These are phyloP conservation scores for Hyphantria cunea DNA, from an alignment of 1,140 invertebrate genomes.

Conservation along the genomic window DNA sequence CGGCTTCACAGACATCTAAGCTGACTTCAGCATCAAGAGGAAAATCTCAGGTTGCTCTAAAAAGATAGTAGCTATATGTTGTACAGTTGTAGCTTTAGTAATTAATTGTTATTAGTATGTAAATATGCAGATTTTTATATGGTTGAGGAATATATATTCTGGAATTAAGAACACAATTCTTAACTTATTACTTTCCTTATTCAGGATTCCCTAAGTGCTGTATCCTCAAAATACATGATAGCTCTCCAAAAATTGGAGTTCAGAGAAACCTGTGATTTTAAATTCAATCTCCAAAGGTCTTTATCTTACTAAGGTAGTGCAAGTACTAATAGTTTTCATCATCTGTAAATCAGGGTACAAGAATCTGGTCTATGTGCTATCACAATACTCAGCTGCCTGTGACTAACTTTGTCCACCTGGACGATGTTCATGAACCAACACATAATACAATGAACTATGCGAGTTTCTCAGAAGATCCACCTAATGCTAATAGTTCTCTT, in stretches of 20 bases:
- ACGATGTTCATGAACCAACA: slow-evolving; percentile 44
- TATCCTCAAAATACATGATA: slow-evolving; percentile 53
- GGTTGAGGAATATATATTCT: slow-evolving; percentile 27
- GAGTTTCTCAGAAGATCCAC: slow-evolving; percentile 47
- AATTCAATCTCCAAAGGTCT: slow-evolving; percentile 32
- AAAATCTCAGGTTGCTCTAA: slow-evolving; percentile 62
- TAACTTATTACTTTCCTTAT: slow-evolving; percentile 43
- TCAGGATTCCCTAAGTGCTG: slow-evolving; percentile 49
- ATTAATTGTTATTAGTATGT: slow-evolving; percentile 34
- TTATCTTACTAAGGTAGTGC: slow-evolving; percentile 32
- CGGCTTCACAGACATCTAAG: slow-evolving; percentile 50
- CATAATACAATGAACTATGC: slow-evolving; percentile 32
- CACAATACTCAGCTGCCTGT: slow-evolving; percentile 66
- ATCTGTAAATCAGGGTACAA: slow-evolving; percentile 59
- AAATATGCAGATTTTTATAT: slow-evolving; percentile 24
- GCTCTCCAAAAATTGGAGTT: slow-evolving; percentile 63
- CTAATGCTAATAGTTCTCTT: slow-evolving; percentile 59
- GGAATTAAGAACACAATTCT: slow-evolving; percentile 19
- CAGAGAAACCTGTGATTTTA: slow-evolving; percentile 49
- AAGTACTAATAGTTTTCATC: slow-evolving; percentile 37
- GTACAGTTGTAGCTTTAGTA: slow-evolving; percentile 16
- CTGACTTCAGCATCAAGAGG: slow-evolving; percentile 39
- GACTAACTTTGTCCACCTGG: slow-evolving; percentile 61
- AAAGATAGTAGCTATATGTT: slow-evolving; percentile 46
- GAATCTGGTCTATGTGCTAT: slow-evolving; percentile 70